Conservation (phyloP, 53 echinoderm and acorn worm species). For the Luidia sarsii region DNA sequence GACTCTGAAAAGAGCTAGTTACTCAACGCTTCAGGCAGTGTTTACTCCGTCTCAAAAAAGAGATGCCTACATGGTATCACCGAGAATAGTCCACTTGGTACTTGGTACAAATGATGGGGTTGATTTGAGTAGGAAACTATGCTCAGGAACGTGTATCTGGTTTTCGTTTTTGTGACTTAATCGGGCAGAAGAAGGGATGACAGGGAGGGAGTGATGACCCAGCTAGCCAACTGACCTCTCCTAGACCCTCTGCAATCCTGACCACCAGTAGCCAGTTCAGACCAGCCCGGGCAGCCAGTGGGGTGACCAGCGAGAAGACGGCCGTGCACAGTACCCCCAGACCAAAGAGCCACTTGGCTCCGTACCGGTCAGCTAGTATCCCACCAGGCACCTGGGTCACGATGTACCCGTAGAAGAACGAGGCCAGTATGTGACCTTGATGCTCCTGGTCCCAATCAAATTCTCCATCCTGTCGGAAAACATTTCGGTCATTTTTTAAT, state of each 20-base stretch:
- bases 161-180: no score
- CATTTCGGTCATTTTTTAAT: no score
- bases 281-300: slow-evolving; percentile 70
- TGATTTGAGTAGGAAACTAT: no score
- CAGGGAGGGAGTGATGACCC: no score
- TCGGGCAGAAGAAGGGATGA: no score
- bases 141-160: no score
- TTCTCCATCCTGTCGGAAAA: slow-evolving; percentile 10
- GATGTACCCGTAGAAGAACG: slow-evolving; percentile 97
- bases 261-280: slow-evolving; percentile 67
- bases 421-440: slow-evolving; percentile 78
- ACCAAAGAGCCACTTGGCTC: slow-evolving; percentile 85
- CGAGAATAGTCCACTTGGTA: no score
- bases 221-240: slow-evolving; percentile 91
- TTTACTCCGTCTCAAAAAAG: no score
- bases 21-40: no score
- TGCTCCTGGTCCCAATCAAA: slow-evolving; percentile 83
- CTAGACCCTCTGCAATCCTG: slow-evolving; percentile 83
- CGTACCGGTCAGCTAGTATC: slow-evolving; percentile 61
- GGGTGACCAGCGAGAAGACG: slow-evolving; percentile 82
- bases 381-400: slow-evolving; percentile 94
- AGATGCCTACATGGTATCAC: no score
- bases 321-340: slow-evolving; percentile 80
- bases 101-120: no score
- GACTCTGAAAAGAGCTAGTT: no score